Conservation (phyloP, 2,797 vertebrate genomes). For the Peromyscus nudipes region DNA sequence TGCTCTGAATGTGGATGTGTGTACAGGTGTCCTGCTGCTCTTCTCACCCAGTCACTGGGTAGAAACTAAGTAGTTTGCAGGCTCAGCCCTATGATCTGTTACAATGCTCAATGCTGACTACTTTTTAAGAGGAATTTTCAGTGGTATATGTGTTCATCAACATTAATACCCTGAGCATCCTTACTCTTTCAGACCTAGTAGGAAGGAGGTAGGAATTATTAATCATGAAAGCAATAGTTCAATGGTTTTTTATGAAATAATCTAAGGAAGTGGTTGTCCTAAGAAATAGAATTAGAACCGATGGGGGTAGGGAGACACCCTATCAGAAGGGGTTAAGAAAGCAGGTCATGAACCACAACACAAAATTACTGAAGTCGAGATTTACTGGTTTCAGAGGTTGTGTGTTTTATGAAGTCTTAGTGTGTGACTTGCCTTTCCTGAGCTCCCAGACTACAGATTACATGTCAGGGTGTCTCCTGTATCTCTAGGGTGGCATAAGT, state of each 20-base stretch:
- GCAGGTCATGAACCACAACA: not conserved
- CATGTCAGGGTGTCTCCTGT: not conserved
- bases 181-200: not conserved
- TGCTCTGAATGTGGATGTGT: not conserved
- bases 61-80: not conserved
- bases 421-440: not conserved
- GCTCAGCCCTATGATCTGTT: not conserved
- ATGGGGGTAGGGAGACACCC: not conserved
- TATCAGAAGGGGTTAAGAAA: not conserved
- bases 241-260: constrained; percentile 29
- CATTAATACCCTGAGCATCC: not conserved
- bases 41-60: not conserved
- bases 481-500: not conserved
- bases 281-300: constrained; percentile 34
- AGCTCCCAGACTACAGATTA: not conserved
- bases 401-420: not conserved
- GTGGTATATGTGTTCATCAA: not conserved
- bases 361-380: not conserved
- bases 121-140: not conserved
- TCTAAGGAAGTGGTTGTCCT: constrained; percentile 41
- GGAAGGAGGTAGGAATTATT: not conserved
- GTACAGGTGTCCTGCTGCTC: not conserved
- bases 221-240: not conserved
- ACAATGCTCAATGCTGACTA: not conserved
- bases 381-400: constrained; percentile 19